Conservation (phyloP, 1,140 invertebrate species). For the Choristoneura fumiferana region DNA sequence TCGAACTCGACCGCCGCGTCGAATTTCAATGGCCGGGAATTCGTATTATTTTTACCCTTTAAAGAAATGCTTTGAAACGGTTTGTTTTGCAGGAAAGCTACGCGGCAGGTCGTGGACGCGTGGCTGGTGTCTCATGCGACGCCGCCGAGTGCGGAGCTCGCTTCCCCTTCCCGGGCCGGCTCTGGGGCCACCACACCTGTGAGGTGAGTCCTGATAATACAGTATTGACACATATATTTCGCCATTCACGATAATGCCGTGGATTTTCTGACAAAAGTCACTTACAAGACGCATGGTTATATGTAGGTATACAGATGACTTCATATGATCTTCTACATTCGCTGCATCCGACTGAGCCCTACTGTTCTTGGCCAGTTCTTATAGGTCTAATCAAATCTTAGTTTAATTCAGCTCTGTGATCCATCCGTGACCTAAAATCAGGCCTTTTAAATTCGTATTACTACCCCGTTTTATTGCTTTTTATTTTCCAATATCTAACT, state of each 20-base stretch:
- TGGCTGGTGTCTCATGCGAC: conserved; percentile 94
- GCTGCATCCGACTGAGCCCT: no score
- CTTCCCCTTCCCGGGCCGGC: conserved; percentile 81
- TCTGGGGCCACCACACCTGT: conserved; percentile 93
- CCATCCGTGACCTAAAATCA: no score
- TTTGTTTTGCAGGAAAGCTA: conserved; percentile 87
- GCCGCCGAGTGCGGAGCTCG: conserved; percentile 80
- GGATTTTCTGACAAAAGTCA: neutral
- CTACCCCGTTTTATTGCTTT: no score
- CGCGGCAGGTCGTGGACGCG: conserved; percentile 92
- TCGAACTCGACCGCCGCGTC: neutral
- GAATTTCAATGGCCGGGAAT: neutral
- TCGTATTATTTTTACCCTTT: neutral
- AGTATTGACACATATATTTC: no score
- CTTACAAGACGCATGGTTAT: no score
- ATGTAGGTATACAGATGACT: no score
- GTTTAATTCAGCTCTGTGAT: no score
- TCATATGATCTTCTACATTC: no score
- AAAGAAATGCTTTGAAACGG: neutral
- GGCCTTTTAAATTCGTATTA: no score
- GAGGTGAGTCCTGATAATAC: conserved; percentile 60
- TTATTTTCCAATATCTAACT: no score
- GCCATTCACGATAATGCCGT: neutral
- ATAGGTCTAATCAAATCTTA: no score
- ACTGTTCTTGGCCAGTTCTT: no score